Evolutionary conservation across 2,113 vertebrate species (phyloP).

Genomic region (Serilophus lunatus): DNA sequence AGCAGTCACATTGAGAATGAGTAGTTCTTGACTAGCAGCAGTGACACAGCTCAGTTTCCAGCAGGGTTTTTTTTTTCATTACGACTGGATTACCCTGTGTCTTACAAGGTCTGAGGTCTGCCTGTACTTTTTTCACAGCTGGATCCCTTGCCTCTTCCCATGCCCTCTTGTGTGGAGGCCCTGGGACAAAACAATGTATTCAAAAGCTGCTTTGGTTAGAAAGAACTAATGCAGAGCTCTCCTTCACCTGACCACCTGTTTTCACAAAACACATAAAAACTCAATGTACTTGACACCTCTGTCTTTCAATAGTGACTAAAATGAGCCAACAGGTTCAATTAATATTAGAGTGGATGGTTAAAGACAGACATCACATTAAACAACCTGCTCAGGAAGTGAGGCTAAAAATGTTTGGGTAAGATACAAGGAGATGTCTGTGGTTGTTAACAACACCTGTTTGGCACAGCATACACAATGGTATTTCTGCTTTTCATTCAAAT

Average conservation of each 20-base stretch:
- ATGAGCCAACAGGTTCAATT: not conserved
- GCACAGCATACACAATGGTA: not conserved
- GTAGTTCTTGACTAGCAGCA: not conserved
- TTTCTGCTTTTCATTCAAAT: not conserved
- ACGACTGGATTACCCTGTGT: not conserved
- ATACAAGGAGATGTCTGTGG: not conserved
- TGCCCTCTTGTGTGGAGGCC: not conserved
- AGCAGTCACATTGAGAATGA: not conserved
- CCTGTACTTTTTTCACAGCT: not conserved
- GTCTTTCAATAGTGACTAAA: not conserved
- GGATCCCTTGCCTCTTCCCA: not conserved
- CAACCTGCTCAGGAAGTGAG: not conserved
- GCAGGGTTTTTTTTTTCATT: not conserved
- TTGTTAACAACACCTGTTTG: not conserved
- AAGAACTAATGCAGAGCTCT: not conserved
- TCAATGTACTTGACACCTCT: not conserved
- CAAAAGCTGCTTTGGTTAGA: not conserved
- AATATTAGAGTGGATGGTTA: not conserved
- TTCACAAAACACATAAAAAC: not conserved
- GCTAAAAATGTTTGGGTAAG: not conserved
- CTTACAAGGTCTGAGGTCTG: not conserved
- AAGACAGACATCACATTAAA: not conserved
- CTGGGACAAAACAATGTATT: not conserved
- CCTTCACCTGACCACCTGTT: not conserved
- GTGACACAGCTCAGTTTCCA: not conserved